phyloP scores from a whole-genome alignment of 2,113 vertebrate species.

The Forbesichthys agassizii region DNA sequence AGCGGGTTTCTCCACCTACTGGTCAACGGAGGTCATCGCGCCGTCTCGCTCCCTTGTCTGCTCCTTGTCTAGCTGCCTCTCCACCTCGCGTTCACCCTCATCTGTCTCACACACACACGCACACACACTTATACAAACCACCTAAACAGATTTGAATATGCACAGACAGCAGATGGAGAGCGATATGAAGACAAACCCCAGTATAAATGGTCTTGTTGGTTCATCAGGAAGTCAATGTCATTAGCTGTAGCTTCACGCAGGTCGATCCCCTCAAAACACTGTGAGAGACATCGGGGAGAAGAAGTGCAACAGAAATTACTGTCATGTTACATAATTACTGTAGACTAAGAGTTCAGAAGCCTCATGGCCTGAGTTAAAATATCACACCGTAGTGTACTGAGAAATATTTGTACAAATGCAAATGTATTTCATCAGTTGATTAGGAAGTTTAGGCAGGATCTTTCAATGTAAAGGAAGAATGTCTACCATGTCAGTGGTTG shows the following conservation, averaged over 20 bases:
- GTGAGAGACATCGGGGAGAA: slow-evolving; percentile 5
- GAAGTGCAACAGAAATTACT: neutral
- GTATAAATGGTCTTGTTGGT: slow-evolving; percentile 71
- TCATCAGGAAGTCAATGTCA: slow-evolving; percentile 80
- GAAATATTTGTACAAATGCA: too few relatives aligned
- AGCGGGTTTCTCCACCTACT: neutral
- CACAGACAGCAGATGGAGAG: too few relatives aligned
- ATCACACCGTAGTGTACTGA: too few relatives aligned
- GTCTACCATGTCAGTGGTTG: too few relatives aligned
- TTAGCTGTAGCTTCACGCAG: slow-evolving; percentile 77
- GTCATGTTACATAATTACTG: too few relatives aligned
- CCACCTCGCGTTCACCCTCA: slow-evolving; percentile 18
- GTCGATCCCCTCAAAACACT: slow-evolving; percentile 74
- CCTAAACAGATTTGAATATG: neutral
- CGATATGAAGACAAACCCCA: slow-evolving; percentile 25
- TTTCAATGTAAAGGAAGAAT: too few relatives aligned
- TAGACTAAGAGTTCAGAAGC: neutral
- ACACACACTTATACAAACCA: slow-evolving; percentile 12
- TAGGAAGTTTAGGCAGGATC: too few relatives aligned
- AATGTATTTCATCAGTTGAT: too few relatives aligned
- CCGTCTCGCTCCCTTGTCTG: slow-evolving; percentile 12
- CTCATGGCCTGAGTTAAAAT: neutral
- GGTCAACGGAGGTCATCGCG: slow-evolving; percentile 9
- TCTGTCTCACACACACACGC: neutral
- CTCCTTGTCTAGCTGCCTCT: slow-evolving; percentile 10